Base-by-base conservation (phyloP, 2,888 invertebrate genomes). In the Tuberolachnus salignus region DNA sequence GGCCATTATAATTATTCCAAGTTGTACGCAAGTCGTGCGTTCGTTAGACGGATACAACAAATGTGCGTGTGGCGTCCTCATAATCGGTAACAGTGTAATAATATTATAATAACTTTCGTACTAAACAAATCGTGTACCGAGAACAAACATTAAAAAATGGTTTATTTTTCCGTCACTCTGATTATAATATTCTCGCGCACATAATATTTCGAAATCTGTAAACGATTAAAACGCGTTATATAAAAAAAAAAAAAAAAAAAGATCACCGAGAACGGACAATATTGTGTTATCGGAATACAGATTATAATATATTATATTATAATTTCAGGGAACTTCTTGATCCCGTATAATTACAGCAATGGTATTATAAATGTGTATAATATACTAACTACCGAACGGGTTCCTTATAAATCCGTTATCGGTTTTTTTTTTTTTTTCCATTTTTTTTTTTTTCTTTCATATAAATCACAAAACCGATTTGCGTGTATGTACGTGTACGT, bases 201-300 rank as follows among this genome's bases (percentile, higher is more conserved):
- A 26, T 51, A 10, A 8, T 8, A 19, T 59, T 46, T 46, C 1
- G 13, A 57, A 44, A 70, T 57, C 23, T 23, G 44, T 44, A 44
- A 44, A 23, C 57, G 11, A 70, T 59, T 46, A 57, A 42, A 26
- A 42, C 19, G 19, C 13, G 26, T 26, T 34, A 51, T 67, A 16
- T 16, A 23, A 55, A 70, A 44, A 57, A 57, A 70, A 21, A 16
- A 66, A 44, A 63, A 53, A 42, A 10, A 26, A 66, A 66, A 66
- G 49, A 14, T 71, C 34, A 34, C 34, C 8, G 6, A 70, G 70
- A 46, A 71, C 23, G 46, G 11, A n/a, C 14, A 34, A 42, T 57
- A 46, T 23, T 26, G 44, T 57, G 44, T 57, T 57, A 71, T 71
- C 57, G 23, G 57, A 57, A 57, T 71, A 61, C 13, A n/a, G n/a